Conservation (phyloP, 2,797 vertebrate species). For the Manis pentadactyla region DNA sequence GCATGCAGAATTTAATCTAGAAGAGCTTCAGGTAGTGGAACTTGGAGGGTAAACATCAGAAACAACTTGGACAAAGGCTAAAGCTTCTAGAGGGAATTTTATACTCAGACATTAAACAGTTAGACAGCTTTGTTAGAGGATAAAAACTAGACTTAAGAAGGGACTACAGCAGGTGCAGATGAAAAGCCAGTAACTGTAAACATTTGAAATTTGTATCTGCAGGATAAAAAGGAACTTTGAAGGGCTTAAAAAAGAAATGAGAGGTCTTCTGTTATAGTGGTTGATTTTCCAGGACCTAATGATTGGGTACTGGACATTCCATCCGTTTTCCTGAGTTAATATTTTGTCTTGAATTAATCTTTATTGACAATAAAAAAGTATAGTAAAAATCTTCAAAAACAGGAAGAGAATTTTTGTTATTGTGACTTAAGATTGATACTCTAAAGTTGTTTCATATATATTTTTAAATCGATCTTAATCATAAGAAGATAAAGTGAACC, state of each 20-base stretch:
- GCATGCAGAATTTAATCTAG: background rate
- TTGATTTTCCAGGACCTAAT: background rate
- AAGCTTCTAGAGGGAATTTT: slow-evolving; percentile 3
- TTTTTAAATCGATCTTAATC: slow-evolving; percentile 29
- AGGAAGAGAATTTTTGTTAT: slow-evolving; percentile 43
- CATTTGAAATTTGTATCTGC: slow-evolving; percentile 31
- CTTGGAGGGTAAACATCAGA: background rate
- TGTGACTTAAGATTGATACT: slow-evolving; percentile 32
- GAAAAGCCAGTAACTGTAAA: background rate
- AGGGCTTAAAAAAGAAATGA: slow-evolving; percentile 21
- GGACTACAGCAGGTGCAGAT: background rate
- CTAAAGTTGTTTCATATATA: slow-evolving; percentile 11
- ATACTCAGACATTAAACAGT: background rate
- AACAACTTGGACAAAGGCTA: background rate
- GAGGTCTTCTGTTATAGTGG: background rate
- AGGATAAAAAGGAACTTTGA: background rate
- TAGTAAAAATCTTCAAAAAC: slow-evolving; percentile 30
- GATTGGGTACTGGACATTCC: background rate
- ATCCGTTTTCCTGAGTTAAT: background rate
- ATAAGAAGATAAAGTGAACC: slow-evolving; percentile 5
- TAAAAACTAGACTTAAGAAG: background rate
- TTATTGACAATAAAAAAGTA: background rate
- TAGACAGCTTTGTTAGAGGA: slow-evolving; percentile 23
- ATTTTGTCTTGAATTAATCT: slow-evolving; percentile 28
- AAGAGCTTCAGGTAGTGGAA: background rate